These are phyloP conservation scores for Takifugu bimaculatus DNA, from an alignment of 2,113 vertebrate genomes.

Conservation along the genomic window DNA sequence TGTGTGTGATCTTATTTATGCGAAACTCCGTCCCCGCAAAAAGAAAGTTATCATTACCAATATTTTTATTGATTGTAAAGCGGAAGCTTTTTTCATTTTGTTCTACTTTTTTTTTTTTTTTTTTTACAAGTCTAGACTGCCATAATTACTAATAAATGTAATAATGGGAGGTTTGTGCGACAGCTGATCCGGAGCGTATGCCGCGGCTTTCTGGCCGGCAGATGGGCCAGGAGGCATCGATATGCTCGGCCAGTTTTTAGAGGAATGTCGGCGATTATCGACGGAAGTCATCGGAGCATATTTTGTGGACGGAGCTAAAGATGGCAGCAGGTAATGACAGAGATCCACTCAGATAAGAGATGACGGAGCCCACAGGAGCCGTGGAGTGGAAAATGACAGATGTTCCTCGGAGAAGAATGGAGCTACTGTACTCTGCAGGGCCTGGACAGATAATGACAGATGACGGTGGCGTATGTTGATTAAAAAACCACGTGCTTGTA, in stretches of 20 bases:
- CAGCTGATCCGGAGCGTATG: constrained; percentile 26
- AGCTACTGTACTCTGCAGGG: constrained; percentile 34
- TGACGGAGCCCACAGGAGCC: constrained; percentile 70
- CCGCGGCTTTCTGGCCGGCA: constrained; percentile 42
- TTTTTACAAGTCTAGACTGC: too few relatives aligned
- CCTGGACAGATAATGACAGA: constrained; percentile 1
- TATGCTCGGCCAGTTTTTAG: constrained; percentile 61
- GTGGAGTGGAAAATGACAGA: constrained; percentile 74
- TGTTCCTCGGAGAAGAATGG: constrained; percentile 46
- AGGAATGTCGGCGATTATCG: constrained; percentile 74
- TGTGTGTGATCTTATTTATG: constrained; percentile 52
- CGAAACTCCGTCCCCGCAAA: not conserved
- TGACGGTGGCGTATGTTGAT: not conserved
- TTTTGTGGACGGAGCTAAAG: constrained; percentile 54
- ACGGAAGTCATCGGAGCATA: constrained; percentile 77
- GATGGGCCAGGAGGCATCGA: constrained; percentile 59
- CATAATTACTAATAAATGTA: too few relatives aligned
- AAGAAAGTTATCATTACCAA: too few relatives aligned
- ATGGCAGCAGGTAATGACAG: constrained; percentile 59
- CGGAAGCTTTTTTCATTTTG: too few relatives aligned
- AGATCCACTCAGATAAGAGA: constrained; percentile 74
- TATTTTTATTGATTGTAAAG: not conserved
- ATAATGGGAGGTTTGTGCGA: constrained; percentile 3
- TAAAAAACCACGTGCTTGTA: too few relatives aligned
- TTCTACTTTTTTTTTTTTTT: too few relatives aligned